Base-by-base conservation (phyloP, 2,888 invertebrate genomes). In the Abrostola triplasia region DNA sequence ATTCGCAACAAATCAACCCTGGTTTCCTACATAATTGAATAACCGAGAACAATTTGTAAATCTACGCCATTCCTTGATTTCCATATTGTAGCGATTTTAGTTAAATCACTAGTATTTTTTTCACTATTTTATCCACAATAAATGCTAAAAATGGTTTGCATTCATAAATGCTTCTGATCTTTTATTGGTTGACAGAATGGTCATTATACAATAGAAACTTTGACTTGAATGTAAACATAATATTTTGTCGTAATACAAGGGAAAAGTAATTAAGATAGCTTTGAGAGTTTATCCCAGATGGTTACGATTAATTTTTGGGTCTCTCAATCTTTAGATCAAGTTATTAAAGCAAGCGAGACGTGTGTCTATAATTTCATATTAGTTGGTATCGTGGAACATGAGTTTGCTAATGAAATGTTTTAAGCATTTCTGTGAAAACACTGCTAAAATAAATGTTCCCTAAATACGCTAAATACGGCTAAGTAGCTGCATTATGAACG, bases 1-100 rank as follows among this genome's bases (percentile, higher is more conserved):
- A 62, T 62, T 66, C 64, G 50, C 52, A 41, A 52, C 54, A 66
- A 64, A 79, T 64, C 60, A 63, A 35, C n/a, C 24, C 38, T 53
- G 36, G 57, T 63, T 58, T 41, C 47, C 50, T 67, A 62, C 57
- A 47, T 67, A 72, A 66, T 73, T 72, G 10, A 55, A 48, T 76
- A 53, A 47, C 38, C 41, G 35, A 40, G 44, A 47, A 50, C 36
- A 24, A 62, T 58, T 48, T 44, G 51, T 41, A 36, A 41, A 57
- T 56, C 48, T 24, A 51, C 44, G 36, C 24, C 24, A 1, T 35
- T 10, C 61, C 13, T 37, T 5, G 41, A 36, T 50, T 53, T 59
- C 38, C 37, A 38, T 41, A 5, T 41, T 13, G 13, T 13, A 8
- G 37, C 11, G 49, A 48, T 24, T 48, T 48, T 24, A 9, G 47